A percentile compares a stretch with the other conserved stretches of the same genome.
Evolutionary conservation across 2,113 vertebrate species (phyloP).

Genomic region (Xiphophorus couchianus): DNA sequence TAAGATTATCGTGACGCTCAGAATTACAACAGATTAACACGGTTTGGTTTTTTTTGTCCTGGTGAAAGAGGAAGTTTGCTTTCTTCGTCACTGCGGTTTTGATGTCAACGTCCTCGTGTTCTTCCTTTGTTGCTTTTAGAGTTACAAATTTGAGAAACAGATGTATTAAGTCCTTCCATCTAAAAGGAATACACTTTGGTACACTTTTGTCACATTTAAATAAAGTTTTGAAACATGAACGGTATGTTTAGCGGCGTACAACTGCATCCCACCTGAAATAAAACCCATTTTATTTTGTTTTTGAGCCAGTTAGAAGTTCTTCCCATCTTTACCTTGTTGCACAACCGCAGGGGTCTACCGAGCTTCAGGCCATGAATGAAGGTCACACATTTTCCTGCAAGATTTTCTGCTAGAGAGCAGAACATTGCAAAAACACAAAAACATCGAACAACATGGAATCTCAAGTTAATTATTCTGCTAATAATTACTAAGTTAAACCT

Average conservation of each 20-base stretch:
- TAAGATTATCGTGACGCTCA: slow-evolving; percentile 2
- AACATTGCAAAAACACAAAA: too few species aligned
- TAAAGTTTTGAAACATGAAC: neutral
- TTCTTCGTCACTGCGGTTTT: slow-evolving; percentile 41
- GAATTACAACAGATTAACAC: slow-evolving; percentile 12
- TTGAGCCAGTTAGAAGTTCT: neutral
- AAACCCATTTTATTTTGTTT: neutral
- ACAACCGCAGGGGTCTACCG: neutral
- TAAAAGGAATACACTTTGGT: too few species aligned
- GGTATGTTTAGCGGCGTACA: neutral
- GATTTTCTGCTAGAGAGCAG: too few species aligned
- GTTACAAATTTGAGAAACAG: neutral
- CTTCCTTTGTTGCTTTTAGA: neutral
- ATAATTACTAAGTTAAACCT: neutral
- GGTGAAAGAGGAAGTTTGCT: slow-evolving; percentile 52
- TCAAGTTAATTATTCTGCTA: neutral
- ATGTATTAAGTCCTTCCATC: neutral
- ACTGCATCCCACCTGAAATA: neutral
- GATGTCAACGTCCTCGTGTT: slow-evolving; percentile 2
- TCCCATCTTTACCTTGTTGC: neutral
- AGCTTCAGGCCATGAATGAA: too few species aligned
- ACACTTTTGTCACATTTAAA: neutral
- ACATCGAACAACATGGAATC: neutral
- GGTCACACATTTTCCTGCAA: too few species aligned
- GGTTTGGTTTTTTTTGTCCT: neutral